phyloP scores from a whole-genome alignment of 2,888 invertebrate genomes.

The Colostygia pectinataria region DNA sequence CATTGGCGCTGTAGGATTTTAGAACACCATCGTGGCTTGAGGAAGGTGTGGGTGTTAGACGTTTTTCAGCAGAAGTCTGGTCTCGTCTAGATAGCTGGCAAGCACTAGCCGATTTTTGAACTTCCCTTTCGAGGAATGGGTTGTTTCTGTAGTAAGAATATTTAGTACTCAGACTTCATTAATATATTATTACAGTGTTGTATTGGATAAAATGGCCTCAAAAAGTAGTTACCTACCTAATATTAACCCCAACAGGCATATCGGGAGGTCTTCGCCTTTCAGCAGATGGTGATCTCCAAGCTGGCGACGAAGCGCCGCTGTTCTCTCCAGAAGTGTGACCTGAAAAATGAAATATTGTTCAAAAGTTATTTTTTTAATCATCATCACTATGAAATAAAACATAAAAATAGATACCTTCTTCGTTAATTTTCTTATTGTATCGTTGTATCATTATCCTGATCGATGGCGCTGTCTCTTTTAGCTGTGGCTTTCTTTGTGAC shows the following conservation, averaged over 20 bases:
- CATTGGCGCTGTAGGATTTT: constrained; percentile 74
- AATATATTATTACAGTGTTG: no score
- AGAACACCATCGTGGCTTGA: constrained; percentile 62
- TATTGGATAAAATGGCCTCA: no score
- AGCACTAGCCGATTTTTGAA: constrained; percentile 86
- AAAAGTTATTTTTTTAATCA: background rate
- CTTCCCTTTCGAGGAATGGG: constrained; percentile 81
- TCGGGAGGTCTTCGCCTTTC: constrained; percentile 83
- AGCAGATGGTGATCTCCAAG: constrained; percentile 85
- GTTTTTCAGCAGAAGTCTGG: constrained; percentile 58
- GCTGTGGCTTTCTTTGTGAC: constrained; percentile 76
- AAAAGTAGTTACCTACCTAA: constrained; percentile 52
- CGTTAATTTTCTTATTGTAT: constrained; percentile 85
- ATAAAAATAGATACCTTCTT: constrained; percentile 66
- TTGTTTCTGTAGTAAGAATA: constrained; percentile 61
- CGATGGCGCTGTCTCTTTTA: constrained; percentile 87
- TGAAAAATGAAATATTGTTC: constrained; percentile 27
- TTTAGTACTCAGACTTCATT: no score
- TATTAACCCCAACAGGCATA: constrained; percentile 77
- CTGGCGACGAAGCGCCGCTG: constrained; percentile 86
- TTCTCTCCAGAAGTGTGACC: constrained; percentile 77
- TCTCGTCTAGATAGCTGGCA: constrained; percentile 75
- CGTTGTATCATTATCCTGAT: constrained; percentile 88
- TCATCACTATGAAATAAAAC: background rate
- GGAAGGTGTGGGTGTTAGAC: constrained; percentile 50